Percentiles rank a stretch among this genome's conserved stretches.
Evolutionary conservation across 1,140 invertebrate genomes (phyloP).

Genomic region (Aphis gossypii): DNA sequence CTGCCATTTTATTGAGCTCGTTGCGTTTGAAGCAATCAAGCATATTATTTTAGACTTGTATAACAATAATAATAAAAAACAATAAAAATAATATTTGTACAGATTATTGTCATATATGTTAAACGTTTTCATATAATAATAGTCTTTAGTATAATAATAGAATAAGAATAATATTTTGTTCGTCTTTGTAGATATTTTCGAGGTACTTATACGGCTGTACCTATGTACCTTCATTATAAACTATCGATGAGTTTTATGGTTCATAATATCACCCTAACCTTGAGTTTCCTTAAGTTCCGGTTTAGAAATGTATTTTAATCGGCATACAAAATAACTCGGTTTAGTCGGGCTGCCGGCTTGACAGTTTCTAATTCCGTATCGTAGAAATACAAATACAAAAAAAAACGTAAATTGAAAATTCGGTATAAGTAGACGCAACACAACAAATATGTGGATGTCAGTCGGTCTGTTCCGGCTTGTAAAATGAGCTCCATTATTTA

Average conservation of each 20-base stretch:
- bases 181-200: neutral
- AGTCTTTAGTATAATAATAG: neutral
- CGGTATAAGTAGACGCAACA: neutral
- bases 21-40: neutral
- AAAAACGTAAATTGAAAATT: neutral
- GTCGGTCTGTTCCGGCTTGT: neutral
- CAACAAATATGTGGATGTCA: slow-evolving; percentile 28
- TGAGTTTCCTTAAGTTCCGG: neutral
- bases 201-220: too few species aligned
- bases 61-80: neutral
- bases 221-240: neutral
- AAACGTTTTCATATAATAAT: neutral
- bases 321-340: neutral
- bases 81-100: neutral
- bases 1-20: slow-evolving; percentile 40
- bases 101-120: neutral
- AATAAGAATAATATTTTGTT: neutral
- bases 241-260: neutral
- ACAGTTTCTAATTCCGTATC: neutral
- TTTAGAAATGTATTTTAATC: neutral
- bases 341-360: too few species aligned
- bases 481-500: slow-evolving; percentile 40
- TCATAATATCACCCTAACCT: neutral
- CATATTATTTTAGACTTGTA: neutral
- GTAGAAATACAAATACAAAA: neutral